Evolutionary conservation across 2,113 vertebrate genomes (phyloP).

Genomic region (Sinocyclocheilus anophthalmus): DNA sequence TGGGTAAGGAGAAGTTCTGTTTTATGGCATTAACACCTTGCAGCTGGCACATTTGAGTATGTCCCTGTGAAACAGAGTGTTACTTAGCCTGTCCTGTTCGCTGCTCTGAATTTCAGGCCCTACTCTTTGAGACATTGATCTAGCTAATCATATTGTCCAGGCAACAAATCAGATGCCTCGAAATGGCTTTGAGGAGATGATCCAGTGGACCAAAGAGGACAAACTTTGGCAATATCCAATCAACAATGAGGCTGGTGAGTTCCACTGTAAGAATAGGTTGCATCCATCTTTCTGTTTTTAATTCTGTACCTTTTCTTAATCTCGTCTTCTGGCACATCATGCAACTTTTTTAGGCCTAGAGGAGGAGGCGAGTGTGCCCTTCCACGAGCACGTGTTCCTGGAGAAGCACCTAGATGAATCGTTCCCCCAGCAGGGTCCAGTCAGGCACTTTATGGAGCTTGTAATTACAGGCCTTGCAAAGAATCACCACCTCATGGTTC

Average conservation of each 20-base stretch:
- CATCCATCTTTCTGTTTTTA: not conserved
- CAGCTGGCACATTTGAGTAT: too few species aligned
- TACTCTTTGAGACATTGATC: constrained; percentile 91
- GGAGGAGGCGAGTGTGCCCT: constrained; percentile 83
- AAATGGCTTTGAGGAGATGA: constrained; percentile 95
- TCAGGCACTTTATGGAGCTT: constrained; percentile 96
- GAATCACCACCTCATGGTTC: constrained; percentile 86
- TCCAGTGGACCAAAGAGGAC: constrained; percentile 92
- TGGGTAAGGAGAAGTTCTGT: constrained; percentile 58
- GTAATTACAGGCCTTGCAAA: constrained; percentile 88
- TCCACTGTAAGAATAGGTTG: not conserved
- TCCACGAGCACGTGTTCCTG: constrained; percentile 94
- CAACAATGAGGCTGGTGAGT: constrained; percentile 89
- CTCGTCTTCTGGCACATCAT: not conserved
- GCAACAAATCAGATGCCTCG: constrained; percentile 72
- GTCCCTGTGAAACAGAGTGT: too few species aligned
- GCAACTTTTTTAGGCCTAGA: constrained; percentile 80
- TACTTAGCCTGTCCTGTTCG: not conserved
- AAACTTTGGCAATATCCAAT: constrained; percentile 91
- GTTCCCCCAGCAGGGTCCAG: constrained; percentile 87
- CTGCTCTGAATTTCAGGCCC: constrained; percentile 67
- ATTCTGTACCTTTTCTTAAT: not conserved
- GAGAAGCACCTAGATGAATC: constrained; percentile 81
- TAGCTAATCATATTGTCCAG: constrained; percentile 78
- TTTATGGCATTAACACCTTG: not conserved